These are phyloP conservation scores for Aptenodytes patagonicus DNA, from an alignment of 2,113 vertebrate genomes.

Conservation along the genomic window DNA sequence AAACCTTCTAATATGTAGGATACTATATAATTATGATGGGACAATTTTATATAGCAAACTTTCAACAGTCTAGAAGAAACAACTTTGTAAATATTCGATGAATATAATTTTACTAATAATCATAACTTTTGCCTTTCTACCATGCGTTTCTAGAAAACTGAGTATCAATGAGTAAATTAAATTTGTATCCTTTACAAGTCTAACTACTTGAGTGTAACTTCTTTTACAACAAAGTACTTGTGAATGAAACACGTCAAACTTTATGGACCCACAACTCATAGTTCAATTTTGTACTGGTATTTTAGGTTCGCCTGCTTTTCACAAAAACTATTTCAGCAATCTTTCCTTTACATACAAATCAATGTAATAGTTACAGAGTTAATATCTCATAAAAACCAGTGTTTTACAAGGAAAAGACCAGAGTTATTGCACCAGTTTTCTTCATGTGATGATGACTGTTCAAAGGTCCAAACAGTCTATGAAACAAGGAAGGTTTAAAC, in stretches of 20 bases:
- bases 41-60: neutral
- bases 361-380: neutral
- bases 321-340: neutral
- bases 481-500: neutral
- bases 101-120: neutral
- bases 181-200: neutral
- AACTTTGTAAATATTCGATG: neutral
- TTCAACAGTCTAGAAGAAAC: neutral
- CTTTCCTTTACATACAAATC: neutral
- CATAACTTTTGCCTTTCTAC: neutral
- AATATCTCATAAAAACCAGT: neutral
- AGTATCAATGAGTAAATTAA: neutral
- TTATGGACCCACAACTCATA: neutral
- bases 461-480: neutral
- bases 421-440: neutral
- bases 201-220: neutral
- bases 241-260: neutral
- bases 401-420: neutral
- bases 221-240: neutral
- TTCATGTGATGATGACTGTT: neutral
- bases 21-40: neutral
- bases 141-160: neutral
- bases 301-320: neutral
- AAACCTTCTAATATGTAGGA: neutral
- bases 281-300: neutral